Evolutionary conservation across 64 coral and sea anemone species (phyloP).

Genomic region (Pocillopora verrucosa): DNA sequence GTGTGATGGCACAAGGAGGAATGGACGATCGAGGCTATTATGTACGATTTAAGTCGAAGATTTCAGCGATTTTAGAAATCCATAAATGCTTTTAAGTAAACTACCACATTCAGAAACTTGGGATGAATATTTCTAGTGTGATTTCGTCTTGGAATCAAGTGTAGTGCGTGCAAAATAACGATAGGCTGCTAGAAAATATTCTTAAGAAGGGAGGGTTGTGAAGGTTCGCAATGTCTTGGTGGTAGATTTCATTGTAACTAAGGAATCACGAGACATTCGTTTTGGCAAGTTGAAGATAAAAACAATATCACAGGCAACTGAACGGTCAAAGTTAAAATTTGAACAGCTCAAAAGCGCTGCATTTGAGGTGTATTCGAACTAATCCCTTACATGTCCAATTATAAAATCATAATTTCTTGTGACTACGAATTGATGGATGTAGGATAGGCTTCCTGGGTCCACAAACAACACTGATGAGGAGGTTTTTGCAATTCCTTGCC

Average conservation of each 20-base stretch:
- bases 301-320: too few species aligned
- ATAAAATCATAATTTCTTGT: slow-evolving; percentile 20
- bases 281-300: too few species aligned
- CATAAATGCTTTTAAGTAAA: background rate
- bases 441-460: background rate
- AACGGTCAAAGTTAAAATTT: background rate
- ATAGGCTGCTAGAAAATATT: too few species aligned
- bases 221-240: too few species aligned
- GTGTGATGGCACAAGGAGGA: background rate
- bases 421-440: background rate
- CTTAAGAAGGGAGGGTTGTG: too few species aligned
- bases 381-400: background rate
- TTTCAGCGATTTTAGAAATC: background rate
- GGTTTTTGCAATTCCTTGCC: background rate
- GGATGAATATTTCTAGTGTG: background rate
- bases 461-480: background rate
- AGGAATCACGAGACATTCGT: too few species aligned
- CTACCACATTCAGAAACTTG: background rate
- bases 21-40: background rate
- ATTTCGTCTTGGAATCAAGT: too few species aligned
- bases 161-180: too few species aligned
- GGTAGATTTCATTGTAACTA: too few species aligned
- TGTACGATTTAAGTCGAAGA: slow-evolving; percentile 4
- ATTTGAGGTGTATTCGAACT: background rate
- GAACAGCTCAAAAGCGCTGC: background rate